Conservation (phyloP, 2,797 vertebrate genomes). For the Agapornis canus region DNA sequence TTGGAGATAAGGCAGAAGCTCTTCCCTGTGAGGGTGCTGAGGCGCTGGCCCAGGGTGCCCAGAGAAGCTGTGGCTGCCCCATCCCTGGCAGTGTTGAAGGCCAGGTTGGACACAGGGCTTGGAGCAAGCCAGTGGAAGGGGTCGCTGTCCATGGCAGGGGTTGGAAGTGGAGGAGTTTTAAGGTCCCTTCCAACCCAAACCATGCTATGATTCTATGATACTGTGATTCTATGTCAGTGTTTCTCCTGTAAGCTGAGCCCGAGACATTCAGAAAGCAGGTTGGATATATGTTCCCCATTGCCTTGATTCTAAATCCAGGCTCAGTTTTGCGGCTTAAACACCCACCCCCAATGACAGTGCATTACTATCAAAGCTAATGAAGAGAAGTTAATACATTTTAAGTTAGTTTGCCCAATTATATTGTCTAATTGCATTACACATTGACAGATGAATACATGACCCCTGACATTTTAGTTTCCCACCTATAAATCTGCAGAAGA, state of each 20-base stretch:
- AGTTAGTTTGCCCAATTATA: conserved; percentile 71
- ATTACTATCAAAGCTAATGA: background rate
- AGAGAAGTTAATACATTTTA: conserved; percentile 56
- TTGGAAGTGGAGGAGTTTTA: background rate
- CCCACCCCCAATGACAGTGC: background rate
- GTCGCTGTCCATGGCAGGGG: background rate
- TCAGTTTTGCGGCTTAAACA: background rate
- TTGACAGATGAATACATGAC: conserved; percentile 68
- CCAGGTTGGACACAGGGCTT: too few relatives aligned
- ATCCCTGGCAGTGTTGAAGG: too few relatives aligned
- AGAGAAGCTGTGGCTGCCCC: too few relatives aligned
- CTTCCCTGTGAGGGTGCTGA: too few relatives aligned
- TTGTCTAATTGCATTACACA: conserved; percentile 73
- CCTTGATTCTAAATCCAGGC: background rate
- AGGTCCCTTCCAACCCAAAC: background rate
- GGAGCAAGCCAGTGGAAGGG: background rate
- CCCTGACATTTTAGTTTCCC: conserved; percentile 64
- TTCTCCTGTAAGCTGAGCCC: background rate
- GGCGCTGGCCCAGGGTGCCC: too few relatives aligned
- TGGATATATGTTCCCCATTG: fast-evolving
- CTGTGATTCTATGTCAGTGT: background rate
- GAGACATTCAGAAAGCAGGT: background rate
- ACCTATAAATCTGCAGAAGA: conserved; percentile 28
- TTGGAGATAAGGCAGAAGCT: background rate
- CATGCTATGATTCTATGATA: background rate